Evolutionary conservation across 2,888 invertebrate species (phyloP).

Genomic region (Meandrusa payeni): DNA sequence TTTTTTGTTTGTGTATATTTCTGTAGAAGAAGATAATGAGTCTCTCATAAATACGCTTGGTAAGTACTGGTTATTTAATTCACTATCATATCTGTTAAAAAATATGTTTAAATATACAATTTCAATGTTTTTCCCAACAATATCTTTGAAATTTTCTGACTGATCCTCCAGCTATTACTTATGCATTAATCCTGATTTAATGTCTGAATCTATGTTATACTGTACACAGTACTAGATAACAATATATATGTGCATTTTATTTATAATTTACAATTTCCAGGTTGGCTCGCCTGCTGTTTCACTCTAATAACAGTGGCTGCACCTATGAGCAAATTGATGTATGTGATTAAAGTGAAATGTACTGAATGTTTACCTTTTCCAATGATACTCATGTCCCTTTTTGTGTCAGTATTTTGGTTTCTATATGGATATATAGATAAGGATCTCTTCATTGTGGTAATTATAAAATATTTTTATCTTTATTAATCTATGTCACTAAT

Average conservation of each 20-base stretch:
- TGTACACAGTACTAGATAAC: too few relatives aligned
- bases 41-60: slow-evolving; percentile 83
- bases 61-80: slow-evolving; percentile 43
- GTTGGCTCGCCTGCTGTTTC: slow-evolving; percentile 84
- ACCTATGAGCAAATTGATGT: slow-evolving; percentile 88
- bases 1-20: slow-evolving; percentile 80
- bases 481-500: too few relatives aligned
- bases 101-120: too few relatives aligned
- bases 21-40: slow-evolving; percentile 73
- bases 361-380: slow-evolving; percentile 94
- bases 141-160: too few relatives aligned
- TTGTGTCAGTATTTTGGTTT: slow-evolving; percentile 92
- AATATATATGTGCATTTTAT: too few relatives aligned
- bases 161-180: too few relatives aligned
- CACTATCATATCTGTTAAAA: too few relatives aligned
- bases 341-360: slow-evolving; percentile 89
- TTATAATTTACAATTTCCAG: too few relatives aligned
- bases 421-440: slow-evolving; percentile 89
- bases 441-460: slow-evolving; percentile 90
- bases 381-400: slow-evolving; percentile 90
- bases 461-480: slow-evolving; percentile 4
- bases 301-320: slow-evolving; percentile 91
- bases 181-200: too few relatives aligned
- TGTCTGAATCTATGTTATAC: too few relatives aligned
- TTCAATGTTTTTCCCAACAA: too few relatives aligned